A percentile compares a stretch with the other conserved stretches of the same genome.
phyloP scores from a whole-genome alignment of 2,113 vertebrate species.

The Tetrao urogallus region DNA sequence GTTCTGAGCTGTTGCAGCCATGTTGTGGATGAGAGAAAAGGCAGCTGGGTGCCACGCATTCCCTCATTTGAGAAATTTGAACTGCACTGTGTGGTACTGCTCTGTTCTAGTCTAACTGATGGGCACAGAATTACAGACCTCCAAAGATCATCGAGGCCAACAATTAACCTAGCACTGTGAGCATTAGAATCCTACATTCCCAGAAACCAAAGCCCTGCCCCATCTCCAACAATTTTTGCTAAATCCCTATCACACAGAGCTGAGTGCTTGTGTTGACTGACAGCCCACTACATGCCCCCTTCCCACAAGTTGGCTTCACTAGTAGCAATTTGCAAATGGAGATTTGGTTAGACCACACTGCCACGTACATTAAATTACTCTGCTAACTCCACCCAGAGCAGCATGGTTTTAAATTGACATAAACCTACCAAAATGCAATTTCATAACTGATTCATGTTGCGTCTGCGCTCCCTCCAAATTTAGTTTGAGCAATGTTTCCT shows the following conservation, averaged over 20 bases:
- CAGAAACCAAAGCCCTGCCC: not conserved
- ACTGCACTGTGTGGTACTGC: not conserved
- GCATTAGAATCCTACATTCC: rapidly evolving
- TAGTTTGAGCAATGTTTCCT: slow-evolving; percentile 3
- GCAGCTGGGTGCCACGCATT: not conserved
- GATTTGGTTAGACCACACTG: not conserved
- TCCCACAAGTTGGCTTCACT: not conserved
- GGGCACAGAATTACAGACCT: not conserved
- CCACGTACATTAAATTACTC: not conserved
- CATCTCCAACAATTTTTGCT: not conserved
- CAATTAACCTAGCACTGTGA: not conserved
- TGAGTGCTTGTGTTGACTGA: not conserved
- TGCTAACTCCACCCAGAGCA: not conserved
- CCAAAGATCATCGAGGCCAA: too few species aligned
- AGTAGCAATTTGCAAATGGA: not conserved
- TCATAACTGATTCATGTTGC: slow-evolving; percentile 4
- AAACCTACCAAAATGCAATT: slow-evolving; percentile 10
- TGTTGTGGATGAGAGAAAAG: not conserved
- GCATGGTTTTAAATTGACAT: not conserved
- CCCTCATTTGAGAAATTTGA: too few species aligned
- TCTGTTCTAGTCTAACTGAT: rapidly evolving
- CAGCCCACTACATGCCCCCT: rapidly evolving
- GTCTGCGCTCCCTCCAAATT: not conserved
- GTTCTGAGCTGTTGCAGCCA: not conserved
- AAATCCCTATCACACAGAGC: not conserved